phyloP scores from a whole-genome alignment of 2,797 vertebrate species.

The Leucoraja ocellata region DNA sequence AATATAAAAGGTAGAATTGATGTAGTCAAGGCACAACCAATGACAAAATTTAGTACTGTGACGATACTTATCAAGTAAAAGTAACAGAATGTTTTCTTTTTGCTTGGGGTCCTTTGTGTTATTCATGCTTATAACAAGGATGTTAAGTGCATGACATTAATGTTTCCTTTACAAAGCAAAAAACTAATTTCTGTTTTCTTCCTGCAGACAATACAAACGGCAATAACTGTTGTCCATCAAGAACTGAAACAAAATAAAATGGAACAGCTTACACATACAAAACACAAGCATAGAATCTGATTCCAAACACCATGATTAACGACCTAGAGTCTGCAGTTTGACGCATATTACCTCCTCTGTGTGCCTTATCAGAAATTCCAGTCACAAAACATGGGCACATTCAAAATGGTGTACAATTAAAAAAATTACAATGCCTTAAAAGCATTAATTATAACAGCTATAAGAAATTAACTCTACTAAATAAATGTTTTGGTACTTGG shows the following conservation, averaged over 20 bases:
- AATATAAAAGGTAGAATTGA: not conserved
- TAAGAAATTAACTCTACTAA: conserved; percentile 28
- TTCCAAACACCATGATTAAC: conserved; percentile 40
- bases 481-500: not conserved
- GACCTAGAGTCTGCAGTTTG: not conserved
- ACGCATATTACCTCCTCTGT: conserved; percentile 39
- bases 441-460: conserved; percentile 25
- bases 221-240: conserved; percentile 40
- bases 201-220: conserved; percentile 4
- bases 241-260: conserved; percentile 37
- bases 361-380: conserved; percentile 40
- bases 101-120: not conserved
- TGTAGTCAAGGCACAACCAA: not conserved
- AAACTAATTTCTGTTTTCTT: conserved; percentile 23
- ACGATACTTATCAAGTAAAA: not conserved
- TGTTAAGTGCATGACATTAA: not conserved
- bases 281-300: conserved; percentile 19
- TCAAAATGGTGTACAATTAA: conserved; percentile 28
- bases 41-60: not conserved
- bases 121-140: not conserved
- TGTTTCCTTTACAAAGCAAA: not conserved
- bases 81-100: not conserved
- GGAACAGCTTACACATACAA: conserved; percentile 34
- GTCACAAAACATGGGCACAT: not conserved
- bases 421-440: conserved; percentile 38